Evolutionary conservation across 2,113 vertebrate species (phyloP).

Genomic region (Gambusia affinis): DNA sequence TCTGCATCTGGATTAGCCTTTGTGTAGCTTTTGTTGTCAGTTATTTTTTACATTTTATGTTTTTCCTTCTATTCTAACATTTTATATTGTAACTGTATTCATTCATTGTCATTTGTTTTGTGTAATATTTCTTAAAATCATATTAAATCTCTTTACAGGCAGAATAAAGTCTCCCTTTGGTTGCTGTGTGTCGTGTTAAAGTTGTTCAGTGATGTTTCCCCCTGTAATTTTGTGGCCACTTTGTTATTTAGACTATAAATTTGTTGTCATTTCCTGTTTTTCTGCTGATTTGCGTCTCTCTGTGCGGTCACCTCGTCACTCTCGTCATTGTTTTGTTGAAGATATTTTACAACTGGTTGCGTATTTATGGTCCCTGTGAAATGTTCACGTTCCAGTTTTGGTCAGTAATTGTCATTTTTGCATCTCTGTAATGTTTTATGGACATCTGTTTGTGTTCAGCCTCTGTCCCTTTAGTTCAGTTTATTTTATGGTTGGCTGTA

Average conservation of each 20-base stretch:
- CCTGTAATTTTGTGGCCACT: background rate
- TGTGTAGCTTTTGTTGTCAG: too few species aligned
- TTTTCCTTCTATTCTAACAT: too few species aligned
- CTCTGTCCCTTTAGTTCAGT: background rate
- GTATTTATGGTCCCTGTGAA: background rate
- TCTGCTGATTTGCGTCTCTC: background rate
- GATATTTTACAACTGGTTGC: background rate
- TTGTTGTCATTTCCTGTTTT: background rate
- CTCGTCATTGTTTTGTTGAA: background rate
- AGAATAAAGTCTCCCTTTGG: background rate
- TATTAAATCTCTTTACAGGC: background rate
- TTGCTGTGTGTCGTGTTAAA: background rate
- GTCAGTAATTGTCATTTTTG: background rate
- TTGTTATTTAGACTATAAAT: background rate
- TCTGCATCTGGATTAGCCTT: background rate
- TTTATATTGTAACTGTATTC: too few species aligned
- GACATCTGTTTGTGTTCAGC: too few species aligned
- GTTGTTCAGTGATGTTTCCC: background rate
- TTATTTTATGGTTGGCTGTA: background rate
- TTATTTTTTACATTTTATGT: too few species aligned
- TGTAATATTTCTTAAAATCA: background rate
- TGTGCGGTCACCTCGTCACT: background rate
- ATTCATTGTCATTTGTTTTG: background rate
- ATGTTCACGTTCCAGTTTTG: background rate
- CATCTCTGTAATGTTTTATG: background rate